Evolutionary conservation across 2,888 invertebrate genomes (phyloP).

Genomic region (Myopa tessellatipennis): DNA sequence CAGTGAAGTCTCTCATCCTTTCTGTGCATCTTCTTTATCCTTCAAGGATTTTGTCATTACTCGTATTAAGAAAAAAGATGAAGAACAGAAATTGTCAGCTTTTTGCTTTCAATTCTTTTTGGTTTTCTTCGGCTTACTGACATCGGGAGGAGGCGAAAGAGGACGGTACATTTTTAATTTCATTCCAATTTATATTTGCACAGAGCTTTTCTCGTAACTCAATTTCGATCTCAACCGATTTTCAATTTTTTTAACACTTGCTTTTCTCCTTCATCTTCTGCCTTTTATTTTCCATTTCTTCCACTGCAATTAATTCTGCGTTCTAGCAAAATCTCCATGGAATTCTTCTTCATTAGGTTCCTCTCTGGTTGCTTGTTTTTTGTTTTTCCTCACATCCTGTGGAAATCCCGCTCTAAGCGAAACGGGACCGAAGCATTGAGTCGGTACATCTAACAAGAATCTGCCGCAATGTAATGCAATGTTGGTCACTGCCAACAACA

Average conservation of each 20-base stretch:
- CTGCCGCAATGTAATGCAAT: slow-evolving; percentile 37
- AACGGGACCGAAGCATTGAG: not conserved
- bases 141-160: too few species aligned
- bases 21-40: too few species aligned
- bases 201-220: too few species aligned
- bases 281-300: not conserved
- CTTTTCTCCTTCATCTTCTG: not conserved
- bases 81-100: too few species aligned
- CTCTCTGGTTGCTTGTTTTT: not conserved
- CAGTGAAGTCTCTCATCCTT: too few species aligned
- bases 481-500: slow-evolving; percentile 39
- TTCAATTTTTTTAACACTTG: not conserved
- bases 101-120: too few species aligned
- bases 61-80: too few species aligned
- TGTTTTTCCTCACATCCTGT: not conserved
- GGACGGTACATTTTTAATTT: too few species aligned
- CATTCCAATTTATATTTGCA: too few species aligned
- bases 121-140: too few species aligned
- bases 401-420: not conserved
- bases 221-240: too few species aligned
- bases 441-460: slow-evolving; percentile 15
- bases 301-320: slow-evolving; percentile 11
- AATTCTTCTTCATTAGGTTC: slow-evolving; percentile 34
- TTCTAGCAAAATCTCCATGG: slow-evolving; percentile 25
- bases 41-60: too few species aligned